phyloP scores from a whole-genome alignment of 2,888 invertebrate genomes.

The Tridacna gigas region DNA sequence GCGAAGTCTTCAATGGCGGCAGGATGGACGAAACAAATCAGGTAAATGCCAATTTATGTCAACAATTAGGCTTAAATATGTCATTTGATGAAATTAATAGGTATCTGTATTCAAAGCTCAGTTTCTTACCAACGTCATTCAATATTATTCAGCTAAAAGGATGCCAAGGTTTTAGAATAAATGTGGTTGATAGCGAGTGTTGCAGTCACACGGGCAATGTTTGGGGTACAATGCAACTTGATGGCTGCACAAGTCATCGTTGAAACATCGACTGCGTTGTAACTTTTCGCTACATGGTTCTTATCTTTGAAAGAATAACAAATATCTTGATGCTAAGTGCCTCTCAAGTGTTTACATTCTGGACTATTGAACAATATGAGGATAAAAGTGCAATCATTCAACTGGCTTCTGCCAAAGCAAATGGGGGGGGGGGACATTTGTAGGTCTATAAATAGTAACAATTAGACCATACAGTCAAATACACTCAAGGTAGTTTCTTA shows the following conservation, averaged over 20 bases:
- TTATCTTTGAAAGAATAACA: background rate
- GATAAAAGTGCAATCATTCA: background rate
- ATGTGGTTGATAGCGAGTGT: background rate
- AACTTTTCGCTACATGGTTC: background rate
- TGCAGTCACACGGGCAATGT: constrained; percentile 25
- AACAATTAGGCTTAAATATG: background rate
- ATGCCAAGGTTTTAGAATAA: too few species aligned
- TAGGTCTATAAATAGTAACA: constrained; percentile 22
- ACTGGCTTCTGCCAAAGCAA: constrained; percentile 5
- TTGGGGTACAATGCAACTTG: background rate
- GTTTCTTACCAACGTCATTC: background rate
- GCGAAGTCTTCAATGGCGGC: constrained; percentile 54
- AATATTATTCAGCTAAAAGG: background rate
- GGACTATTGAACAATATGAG: too few species aligned
- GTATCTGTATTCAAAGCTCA: background rate
- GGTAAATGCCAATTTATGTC: constrained; percentile 37
- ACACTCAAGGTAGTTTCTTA: constrained; percentile 5
- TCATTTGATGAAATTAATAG: background rate
- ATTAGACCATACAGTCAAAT: background rate
- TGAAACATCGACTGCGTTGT: background rate
- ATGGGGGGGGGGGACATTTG: background rate
- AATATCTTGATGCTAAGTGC: too few species aligned
- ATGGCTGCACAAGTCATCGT: constrained; percentile 1
- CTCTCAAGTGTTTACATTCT: too few species aligned
- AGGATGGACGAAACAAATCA: constrained; percentile 59